Evolutionary conservation across 1,140 invertebrate genomes (phyloP).

Genomic region (Lasioglossum albipes): DNA sequence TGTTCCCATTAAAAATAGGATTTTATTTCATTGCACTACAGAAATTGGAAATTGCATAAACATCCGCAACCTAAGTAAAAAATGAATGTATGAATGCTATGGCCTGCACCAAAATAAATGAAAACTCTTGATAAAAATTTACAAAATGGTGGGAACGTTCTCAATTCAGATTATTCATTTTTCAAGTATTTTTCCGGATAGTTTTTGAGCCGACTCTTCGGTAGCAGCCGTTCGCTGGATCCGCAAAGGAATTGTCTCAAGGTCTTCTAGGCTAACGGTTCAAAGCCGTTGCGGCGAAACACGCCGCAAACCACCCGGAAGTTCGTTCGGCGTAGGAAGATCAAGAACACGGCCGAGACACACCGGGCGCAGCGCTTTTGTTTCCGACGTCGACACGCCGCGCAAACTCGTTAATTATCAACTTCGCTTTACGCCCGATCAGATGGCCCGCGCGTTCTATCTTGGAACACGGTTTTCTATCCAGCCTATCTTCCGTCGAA

Average conservation of each 20-base stretch:
- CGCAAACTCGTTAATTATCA: slow-evolving; percentile 39
- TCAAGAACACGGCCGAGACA: slow-evolving; percentile 18
- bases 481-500: neutral
- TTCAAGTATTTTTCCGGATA: no score
- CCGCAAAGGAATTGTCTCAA: slow-evolving; percentile 8
- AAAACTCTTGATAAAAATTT: no score
- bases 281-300: slow-evolving; percentile 13
- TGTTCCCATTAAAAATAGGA: no score
- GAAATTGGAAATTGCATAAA: no score
- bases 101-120: no score
- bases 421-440: slow-evolving; percentile 18
- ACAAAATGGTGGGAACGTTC: no score
- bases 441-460: neutral
- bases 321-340: slow-evolving; percentile 43
- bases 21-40: no score
- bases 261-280: slow-evolving; percentile 25
- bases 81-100: no score
- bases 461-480: neutral
- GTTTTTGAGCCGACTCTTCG: no score
- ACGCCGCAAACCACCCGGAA: slow-evolving; percentile 43
- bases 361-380: slow-evolving; percentile 21
- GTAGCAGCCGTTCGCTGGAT: neutral
- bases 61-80: no score
- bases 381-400: slow-evolving; percentile 29
- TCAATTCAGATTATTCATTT: no score